Conservation (phyloP, 2,888 invertebrate species). For the Mesoligia furuncula region DNA sequence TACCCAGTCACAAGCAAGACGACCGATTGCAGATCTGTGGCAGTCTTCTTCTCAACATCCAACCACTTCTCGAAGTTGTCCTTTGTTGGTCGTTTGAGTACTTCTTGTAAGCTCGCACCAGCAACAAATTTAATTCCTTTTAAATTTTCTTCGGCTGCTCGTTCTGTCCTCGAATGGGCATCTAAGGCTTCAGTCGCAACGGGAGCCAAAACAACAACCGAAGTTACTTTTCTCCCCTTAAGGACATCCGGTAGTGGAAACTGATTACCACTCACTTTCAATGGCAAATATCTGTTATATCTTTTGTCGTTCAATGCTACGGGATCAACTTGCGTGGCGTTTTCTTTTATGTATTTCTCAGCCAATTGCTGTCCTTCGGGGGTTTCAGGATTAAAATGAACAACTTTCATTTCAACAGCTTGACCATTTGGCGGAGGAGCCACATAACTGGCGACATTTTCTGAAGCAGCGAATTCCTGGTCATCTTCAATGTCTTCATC, state of each 20-base stretch:
- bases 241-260: constrained; percentile 95
- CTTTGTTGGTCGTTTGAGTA: constrained; percentile 93
- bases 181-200: constrained; percentile 92
- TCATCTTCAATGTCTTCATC: constrained; percentile 88
- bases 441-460: constrained; percentile 85
- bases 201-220: constrained; percentile 96
- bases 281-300: constrained; percentile 95
- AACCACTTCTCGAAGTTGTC: constrained; percentile 96
- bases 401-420: constrained; percentile 95
- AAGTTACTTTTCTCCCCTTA: constrained; percentile 94
- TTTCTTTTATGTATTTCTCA: constrained; percentile 93
- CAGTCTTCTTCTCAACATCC: constrained; percentile 93
- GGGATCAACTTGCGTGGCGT: constrained; percentile 93
- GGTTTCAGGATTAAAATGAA: constrained; percentile 94
- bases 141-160: constrained; percentile 89
- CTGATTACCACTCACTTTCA: constrained; percentile 96
- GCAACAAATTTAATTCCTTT: constrained; percentile 94
- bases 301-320: constrained; percentile 93
- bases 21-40: constrained; percentile 94
- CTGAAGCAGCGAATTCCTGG: constrained; percentile 90
- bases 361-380: constrained; percentile 93
- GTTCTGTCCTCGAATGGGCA: constrained; percentile 88
- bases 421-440: constrained; percentile 83
- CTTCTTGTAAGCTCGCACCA: constrained; percentile 93
- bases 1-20: constrained; percentile 95